Evolutionary conservation across 2,888 invertebrate species (phyloP).

Genomic region (Mimachlamys varia): DNA sequence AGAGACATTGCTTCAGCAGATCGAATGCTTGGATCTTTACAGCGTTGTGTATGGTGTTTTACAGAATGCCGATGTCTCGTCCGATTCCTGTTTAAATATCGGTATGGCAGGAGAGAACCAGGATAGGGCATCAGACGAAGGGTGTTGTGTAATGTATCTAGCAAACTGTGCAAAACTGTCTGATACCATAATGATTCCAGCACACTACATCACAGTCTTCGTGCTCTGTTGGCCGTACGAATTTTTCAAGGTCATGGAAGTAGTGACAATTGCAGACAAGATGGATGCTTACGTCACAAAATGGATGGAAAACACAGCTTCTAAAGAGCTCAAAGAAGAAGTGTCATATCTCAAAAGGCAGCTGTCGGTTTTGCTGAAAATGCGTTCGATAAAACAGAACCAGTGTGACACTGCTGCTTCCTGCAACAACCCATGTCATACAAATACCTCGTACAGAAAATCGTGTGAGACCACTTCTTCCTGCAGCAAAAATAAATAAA

Average conservation of each 20-base stretch:
- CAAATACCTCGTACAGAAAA: no score
- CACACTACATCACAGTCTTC: slow-evolving; percentile 58
- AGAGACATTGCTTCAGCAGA: background rate
- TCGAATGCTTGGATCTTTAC: background rate
- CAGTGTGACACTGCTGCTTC: background rate
- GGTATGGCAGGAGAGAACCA: background rate
- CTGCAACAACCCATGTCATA: background rate
- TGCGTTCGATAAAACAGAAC: background rate
- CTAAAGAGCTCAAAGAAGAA: background rate
- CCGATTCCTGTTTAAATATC: background rate
- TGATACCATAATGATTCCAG: slow-evolving; percentile 21
- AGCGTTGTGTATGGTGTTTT: background rate
- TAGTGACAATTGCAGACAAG: background rate
- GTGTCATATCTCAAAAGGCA: background rate
- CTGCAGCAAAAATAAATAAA: no score
- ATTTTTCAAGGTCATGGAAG: background rate
- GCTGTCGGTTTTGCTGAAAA: background rate
- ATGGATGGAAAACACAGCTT: background rate
- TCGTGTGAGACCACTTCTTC: no score
- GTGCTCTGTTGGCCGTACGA: slow-evolving; percentile 65
- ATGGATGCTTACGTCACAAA: background rate
- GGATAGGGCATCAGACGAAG: background rate
- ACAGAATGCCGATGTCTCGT: background rate
- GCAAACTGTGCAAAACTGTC: background rate
- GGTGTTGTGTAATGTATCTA: background rate